Evolutionary conservation across 2,888 invertebrate species (phyloP).

Genomic region (Synergus umbraculus): DNA sequence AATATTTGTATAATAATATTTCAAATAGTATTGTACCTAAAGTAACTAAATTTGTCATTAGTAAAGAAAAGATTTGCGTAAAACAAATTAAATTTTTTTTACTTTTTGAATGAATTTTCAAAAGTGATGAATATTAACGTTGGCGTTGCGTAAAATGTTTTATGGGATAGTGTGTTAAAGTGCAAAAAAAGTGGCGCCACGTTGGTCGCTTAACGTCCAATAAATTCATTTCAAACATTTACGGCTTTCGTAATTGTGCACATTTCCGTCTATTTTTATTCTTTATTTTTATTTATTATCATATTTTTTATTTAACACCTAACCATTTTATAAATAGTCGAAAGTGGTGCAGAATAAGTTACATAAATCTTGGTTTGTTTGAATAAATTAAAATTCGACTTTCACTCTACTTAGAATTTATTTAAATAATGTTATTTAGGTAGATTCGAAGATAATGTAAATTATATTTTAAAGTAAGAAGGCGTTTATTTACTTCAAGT

Average conservation of each 20-base stretch:
- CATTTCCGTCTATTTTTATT: background rate
- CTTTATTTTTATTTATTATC: no score
- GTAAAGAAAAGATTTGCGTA: background rate
- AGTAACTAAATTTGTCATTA: background rate
- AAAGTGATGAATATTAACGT: background rate
- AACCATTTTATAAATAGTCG: conserved; percentile 15
- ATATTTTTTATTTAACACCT: background rate
- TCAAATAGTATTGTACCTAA: no score
- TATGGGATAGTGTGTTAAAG: background rate
- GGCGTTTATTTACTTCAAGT: background rate
- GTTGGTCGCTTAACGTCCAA: background rate
- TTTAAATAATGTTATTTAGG: background rate
- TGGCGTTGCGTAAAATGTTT: conserved; percentile 4
- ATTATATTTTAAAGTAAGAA: background rate
- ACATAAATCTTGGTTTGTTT: conserved; percentile 10
- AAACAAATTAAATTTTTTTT: background rate
- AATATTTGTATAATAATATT: no score
- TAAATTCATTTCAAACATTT: conserved; percentile 9
- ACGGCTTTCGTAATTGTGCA: background rate
- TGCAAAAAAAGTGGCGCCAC: background rate
- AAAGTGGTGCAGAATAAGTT: conserved; percentile 32
- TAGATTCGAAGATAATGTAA: background rate
- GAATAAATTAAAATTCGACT: conserved; percentile 13
- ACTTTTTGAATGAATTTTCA: background rate
- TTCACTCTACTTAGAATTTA: conserved; percentile 24